Percentiles rank a stretch among this genome's conserved stretches.
phyloP scores from a whole-genome alignment of 2,888 invertebrate species.

The Parascotia fuliginaria region DNA sequence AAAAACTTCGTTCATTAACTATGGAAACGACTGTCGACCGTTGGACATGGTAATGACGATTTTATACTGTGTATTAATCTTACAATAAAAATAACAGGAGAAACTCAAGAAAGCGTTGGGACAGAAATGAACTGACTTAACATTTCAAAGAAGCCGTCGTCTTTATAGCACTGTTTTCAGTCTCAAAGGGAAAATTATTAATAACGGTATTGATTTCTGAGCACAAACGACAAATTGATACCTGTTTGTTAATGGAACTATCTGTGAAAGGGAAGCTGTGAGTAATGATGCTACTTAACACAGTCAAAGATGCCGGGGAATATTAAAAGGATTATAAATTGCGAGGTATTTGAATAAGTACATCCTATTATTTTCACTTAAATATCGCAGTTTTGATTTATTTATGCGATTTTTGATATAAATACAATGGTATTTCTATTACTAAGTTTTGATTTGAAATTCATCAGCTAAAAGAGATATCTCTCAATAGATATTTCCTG shows the following conservation, averaged over 20 bases:
- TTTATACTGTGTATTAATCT: slow-evolving; percentile 19
- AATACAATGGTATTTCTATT: too few species aligned
- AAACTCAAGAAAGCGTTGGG: slow-evolving; percentile 12
- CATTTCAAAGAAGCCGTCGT: slow-evolving; percentile 31
- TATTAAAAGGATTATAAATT: slow-evolving; percentile 4
- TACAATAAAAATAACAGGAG: slow-evolving; percentile 13
- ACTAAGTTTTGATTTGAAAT: too few species aligned
- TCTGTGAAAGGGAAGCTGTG: slow-evolving; percentile 25
- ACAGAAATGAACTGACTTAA: slow-evolving; percentile 31
- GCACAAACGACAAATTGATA: slow-evolving; percentile 34
- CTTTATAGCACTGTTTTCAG: slow-evolving; percentile 18
- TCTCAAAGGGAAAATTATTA: slow-evolving; percentile 40
- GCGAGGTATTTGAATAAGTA: too few species aligned
- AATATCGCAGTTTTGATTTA: too few species aligned
- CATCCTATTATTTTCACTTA: too few species aligned
- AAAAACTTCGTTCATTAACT: slow-evolving; percentile 33
- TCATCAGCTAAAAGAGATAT: too few species aligned
- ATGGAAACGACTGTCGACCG: slow-evolving; percentile 28
- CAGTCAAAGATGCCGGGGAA: slow-evolving; percentile 8
- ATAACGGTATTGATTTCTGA: slow-evolving; percentile 42
- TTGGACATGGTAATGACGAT: slow-evolving; percentile 26
- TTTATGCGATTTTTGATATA: too few species aligned
- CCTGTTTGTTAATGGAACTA: slow-evolving; percentile 35
- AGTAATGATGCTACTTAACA: slow-evolving; percentile 21
- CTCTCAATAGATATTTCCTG: too few species aligned